Evolutionary conservation across 2,797 vertebrate species (phyloP).

Genomic region (Cichlasoma orientale): DNA sequence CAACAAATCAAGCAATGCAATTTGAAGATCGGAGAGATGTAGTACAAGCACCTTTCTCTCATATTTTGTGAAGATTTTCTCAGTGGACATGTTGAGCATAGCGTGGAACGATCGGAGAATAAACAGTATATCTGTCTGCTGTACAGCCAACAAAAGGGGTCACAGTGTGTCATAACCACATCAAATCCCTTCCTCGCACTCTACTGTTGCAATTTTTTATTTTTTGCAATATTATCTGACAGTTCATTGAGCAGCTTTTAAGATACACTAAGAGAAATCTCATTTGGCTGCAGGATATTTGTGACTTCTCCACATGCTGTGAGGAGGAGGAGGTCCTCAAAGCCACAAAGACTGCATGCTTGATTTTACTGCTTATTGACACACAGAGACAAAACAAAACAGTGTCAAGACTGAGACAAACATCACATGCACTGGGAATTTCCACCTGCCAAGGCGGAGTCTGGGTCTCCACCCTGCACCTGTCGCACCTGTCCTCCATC

Average conservation of each 20-base stretch:
- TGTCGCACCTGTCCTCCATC: no score
- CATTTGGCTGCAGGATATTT: constrained; percentile 11
- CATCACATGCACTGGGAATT: neutral
- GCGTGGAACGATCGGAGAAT: neutral
- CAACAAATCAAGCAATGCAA: neutral
- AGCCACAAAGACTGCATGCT: neutral
- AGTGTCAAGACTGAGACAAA: neutral
- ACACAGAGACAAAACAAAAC: neutral
- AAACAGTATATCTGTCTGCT: neutral
- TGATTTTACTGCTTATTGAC: constrained; percentile 1
- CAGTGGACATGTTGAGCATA: neutral
- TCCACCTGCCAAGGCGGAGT: no score
- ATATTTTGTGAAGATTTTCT: neutral
- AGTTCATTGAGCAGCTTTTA: neutral
- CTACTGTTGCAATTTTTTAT: neutral
- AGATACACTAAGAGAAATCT: neutral
- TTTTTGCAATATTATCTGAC: neutral
- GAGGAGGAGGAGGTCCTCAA: neutral
- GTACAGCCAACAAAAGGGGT: constrained; percentile 18
- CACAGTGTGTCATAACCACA: constrained; percentile 22
- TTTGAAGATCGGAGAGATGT: neutral
- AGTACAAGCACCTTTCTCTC: neutral
- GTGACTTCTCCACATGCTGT: constrained; percentile 2
- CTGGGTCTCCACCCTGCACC: no score
- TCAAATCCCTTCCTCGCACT: neutral